These are phyloP conservation scores for Bothrops alternatus DNA, from an alignment of 2,797 vertebrate species.

Conservation along the genomic window DNA sequence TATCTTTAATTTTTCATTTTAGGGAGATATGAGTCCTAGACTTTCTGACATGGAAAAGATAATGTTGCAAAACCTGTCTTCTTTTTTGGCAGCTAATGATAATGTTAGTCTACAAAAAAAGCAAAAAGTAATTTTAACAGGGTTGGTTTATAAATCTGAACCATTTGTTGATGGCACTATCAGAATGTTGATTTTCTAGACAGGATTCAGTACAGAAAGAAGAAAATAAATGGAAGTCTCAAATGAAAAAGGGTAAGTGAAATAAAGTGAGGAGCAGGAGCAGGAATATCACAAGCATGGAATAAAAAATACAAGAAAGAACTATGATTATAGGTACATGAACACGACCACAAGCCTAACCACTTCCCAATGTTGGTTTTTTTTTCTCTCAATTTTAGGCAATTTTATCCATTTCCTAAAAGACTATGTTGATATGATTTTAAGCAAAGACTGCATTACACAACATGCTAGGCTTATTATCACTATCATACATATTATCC, in stretches of 20 bases:
- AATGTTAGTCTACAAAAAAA: background rate
- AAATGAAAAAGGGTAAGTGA: background rate
- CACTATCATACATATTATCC: background rate
- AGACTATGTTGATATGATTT: background rate
- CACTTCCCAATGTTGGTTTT: no score
- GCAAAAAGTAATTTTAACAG: background rate
- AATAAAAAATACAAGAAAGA: background rate
- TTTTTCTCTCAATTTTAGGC: background rate
- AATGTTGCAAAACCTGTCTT: background rate
- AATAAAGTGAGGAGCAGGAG: background rate
- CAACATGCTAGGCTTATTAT: background rate
- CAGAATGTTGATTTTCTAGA: background rate
- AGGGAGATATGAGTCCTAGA: background rate
- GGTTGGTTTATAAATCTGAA: background rate
- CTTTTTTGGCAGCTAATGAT: background rate
- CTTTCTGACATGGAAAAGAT: background rate
- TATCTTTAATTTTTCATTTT: background rate
- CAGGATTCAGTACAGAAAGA: background rate
- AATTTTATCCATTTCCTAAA: background rate
- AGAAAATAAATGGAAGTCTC: background rate
- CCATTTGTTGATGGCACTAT: background rate
- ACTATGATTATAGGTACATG: background rate
- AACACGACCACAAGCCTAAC: background rate
- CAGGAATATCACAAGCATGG: background rate
- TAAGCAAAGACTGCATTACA: background rate